Evolutionary conservation across 1,140 invertebrate genomes (phyloP), one percentile per base, ranked within the genome.

Genomic region (Drosophila santomea): DNA sequence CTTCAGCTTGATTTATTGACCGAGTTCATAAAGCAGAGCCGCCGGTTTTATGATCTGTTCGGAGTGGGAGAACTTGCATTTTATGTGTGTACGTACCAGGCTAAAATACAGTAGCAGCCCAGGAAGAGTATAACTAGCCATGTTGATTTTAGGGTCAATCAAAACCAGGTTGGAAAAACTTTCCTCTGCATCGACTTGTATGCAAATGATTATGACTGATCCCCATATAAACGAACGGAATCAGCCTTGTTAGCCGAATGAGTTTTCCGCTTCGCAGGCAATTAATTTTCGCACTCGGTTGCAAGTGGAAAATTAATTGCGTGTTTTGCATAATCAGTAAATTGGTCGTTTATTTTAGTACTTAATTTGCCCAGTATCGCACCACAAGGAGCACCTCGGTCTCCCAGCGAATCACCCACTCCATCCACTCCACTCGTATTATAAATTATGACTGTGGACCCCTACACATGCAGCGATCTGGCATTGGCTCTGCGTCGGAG

Each of bases 301-400:
- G 39, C 45, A 54, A 76, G 66, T 76, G 71, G 79, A 76, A 89
- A 89, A 89, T 89, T 89, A 89, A 90, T 86, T 86, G 85, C 86
- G 74, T 90, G 85, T 90, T 90, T 85, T 86, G 86, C 71, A 86
- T 89, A 89, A 89, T 89, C 85, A 90, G 86, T 78, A 89, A 89
- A 89, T 86, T 86, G 85, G 62, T 79, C 85, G 71, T 89, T 90
- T 89, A 89, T 89, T 89, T 78, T 76, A 82, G 82, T 89, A 85
- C 81, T 75, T 88, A 86, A 90, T 86, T 89, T 79, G 81, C 64
- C 23, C 48, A 75, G 84, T 60, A 64, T 52, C 54, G 66, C 82
- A 41, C 52, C 64, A 52, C 83, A 39, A 83, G 50, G 54, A 72
- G 62, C 39, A 17, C 25, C 44, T 43, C 23, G 12, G 14, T 45